Conservation (phyloP, 2,797 vertebrate genomes). For the Sandelia bainsii region DNA sequence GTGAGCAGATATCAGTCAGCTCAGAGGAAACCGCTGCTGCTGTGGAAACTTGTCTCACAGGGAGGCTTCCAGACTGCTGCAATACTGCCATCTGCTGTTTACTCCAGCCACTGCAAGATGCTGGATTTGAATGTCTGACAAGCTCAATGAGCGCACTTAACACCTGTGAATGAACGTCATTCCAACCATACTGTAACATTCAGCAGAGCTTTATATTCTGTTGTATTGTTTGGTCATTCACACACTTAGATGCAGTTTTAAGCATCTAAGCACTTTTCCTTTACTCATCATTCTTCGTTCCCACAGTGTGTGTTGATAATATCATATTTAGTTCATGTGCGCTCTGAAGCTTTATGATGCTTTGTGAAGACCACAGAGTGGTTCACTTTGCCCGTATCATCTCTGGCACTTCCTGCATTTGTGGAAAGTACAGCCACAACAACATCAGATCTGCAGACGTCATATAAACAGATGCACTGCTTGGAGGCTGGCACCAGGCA, state of each 20-base stretch:
- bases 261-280: neutral
- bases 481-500: constrained; percentile 31
- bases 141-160: neutral
- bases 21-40: constrained; percentile 12
- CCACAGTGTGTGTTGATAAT: neutral
- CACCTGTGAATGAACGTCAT: neutral
- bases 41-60: neutral
- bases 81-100: constrained; percentile 72
- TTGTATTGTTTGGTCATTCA: neutral
- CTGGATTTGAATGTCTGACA: neutral
- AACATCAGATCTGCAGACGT: constrained; percentile 21
- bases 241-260: neutral
- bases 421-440: constrained; percentile 14
- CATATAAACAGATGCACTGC: constrained; percentile 39
- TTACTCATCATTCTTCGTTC: neutral
- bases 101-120: neutral
- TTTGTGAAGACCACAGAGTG: neutral
- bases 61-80: constrained; percentile 12
- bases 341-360: neutral
- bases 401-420: constrained; percentile 20
- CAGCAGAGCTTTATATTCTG: neutral
- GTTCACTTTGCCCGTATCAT: neutral
- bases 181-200: neutral
- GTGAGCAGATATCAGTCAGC: constrained; percentile 5
- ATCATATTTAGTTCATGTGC: neutral